Conservation (phyloP, 2,113 vertebrate genomes). For the Cichladusa arquata region DNA sequence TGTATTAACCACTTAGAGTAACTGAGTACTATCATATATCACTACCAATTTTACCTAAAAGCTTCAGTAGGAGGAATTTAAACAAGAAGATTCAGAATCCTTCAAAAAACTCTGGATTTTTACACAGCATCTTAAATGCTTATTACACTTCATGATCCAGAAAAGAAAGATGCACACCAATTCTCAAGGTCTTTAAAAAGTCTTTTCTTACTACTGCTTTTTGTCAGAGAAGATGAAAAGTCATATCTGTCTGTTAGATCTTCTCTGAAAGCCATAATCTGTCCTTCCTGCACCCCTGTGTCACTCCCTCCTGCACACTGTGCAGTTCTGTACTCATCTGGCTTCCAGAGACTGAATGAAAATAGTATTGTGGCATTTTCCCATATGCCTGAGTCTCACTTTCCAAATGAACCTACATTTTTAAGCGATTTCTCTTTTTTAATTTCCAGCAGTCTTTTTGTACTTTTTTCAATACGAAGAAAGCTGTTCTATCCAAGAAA, state of each 20-base stretch:
- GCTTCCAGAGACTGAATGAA: background rate
- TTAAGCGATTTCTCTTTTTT: background rate
- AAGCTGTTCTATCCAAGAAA: background rate
- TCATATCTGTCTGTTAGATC: background rate
- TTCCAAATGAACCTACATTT: background rate
- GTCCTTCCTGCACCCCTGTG: accelerated
- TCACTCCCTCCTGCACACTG: background rate
- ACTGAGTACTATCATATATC: background rate
- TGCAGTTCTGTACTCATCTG: background rate
- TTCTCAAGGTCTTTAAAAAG: background rate
- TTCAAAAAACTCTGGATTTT: background rate
- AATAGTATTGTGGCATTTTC: background rate
- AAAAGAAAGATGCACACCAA: background rate
- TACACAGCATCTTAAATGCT: background rate
- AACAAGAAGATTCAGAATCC: background rate
- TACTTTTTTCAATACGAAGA: background rate
- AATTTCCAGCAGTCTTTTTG: accelerated
- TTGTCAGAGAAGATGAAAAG: background rate
- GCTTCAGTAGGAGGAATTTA: background rate
- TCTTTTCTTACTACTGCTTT: background rate
- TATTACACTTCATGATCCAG: background rate
- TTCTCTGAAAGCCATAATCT: background rate
- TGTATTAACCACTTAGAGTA: background rate
- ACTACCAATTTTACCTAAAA: background rate
- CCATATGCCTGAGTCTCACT: background rate